Base-by-base conservation (phyloP, 2,888 invertebrate genomes). In the Melanophora roralis region DNA sequence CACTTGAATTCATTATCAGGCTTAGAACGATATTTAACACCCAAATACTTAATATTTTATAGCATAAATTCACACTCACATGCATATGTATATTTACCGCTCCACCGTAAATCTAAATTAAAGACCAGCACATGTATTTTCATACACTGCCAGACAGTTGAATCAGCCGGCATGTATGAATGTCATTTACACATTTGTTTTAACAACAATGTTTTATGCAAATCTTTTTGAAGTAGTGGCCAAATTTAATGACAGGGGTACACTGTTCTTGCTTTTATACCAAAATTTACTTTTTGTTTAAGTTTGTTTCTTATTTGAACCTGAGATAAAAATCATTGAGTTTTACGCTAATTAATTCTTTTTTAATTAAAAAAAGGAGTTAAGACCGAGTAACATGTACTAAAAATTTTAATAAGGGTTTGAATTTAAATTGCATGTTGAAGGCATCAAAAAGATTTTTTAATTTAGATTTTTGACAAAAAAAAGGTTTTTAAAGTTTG, bases 1-100 rank as follows among this genome's bases (percentile, higher is more conserved):
- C 80, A 73, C 80, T 80, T 80, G 76, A 80, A 80, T 80, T 80
- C 80, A 80, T 80, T 80, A 80, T 76, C 76, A 68, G 80, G 80
- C 76, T 76, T 76, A 73, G 76, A 32, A 76, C 68, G 80, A 80
- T 76, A 80, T 80, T 76, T 76, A 80, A 80, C 80, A 80, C 80
- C 72, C 80, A 76, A 80, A 62, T 76, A 73, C 64, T 80, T 80
- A 80, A 80, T 80, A 75, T 80, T 76, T 80, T 64, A 71, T 34
- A 76, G 45, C 68, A 68, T 36, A n/a, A n/a, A 57, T 12, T 64
- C 19, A 34, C 38, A 40, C 40, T 45, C 45, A 55, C 27, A 12
- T 45, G n/a, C 12, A 21, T 1, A 1, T 49, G 16, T 34, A 8
- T 32, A 57, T 32, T 6, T 59, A 9, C 9, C 12, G 8, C 16